Evolutionary conservation across 2,113 vertebrate genomes (phyloP).

Genomic region (Andinoacara biseriatus): DNA sequence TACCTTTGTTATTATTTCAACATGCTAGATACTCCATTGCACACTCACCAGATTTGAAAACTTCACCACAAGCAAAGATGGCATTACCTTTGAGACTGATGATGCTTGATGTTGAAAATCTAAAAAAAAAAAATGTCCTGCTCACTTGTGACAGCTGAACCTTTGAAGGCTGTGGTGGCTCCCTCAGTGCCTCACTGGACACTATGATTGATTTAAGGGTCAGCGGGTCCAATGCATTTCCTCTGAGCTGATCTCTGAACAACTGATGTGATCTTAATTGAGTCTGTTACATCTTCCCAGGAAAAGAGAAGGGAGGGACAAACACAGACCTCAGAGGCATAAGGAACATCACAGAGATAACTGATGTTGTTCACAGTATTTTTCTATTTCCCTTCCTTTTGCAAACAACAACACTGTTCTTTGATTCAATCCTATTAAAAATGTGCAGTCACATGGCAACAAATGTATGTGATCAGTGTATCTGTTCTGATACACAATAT

Average conservation of each 20-base stretch:
- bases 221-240: slow-evolving; percentile 62
- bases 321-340: slow-evolving; percentile 1
- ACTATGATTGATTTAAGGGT: slow-evolving; percentile 66
- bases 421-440: not conserved
- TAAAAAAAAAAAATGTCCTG: slow-evolving; percentile 2
- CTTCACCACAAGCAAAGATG: not conserved
- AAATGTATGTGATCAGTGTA: not conserved
- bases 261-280: slow-evolving; percentile 76
- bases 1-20: not conserved
- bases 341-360: not conserved
- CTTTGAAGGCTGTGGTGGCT: slow-evolving; percentile 27
- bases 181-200: slow-evolving; percentile 43
- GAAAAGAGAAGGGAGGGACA: slow-evolving; percentile 4
- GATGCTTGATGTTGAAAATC: slow-evolving; percentile 19
- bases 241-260: slow-evolving; percentile 53
- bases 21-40: not conserved
- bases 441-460: not conserved
- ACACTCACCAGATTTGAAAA: not conserved
- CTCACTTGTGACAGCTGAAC: slow-evolving; percentile 15
- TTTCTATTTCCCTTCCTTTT: not conserved
- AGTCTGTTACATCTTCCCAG: slow-evolving; percentile 59
- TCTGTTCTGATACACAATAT: not conserved
- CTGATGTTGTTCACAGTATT: not conserved
- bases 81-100: not conserved
- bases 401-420: not conserved